phyloP scores from a whole-genome alignment of 2,888 invertebrate species.

The Lumbricus terrestris region DNA sequence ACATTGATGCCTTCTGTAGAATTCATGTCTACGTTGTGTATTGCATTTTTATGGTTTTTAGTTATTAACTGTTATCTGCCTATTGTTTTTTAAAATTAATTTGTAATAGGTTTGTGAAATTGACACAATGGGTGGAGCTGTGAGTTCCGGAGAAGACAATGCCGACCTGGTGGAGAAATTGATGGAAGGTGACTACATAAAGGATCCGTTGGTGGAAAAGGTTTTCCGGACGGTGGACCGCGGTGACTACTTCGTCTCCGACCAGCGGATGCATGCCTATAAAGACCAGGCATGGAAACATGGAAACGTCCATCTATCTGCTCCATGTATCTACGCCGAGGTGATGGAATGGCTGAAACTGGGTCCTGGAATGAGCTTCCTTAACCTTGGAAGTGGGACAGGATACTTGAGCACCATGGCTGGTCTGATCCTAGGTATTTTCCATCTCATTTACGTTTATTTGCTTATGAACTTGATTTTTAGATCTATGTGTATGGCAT shows the following conservation, averaged over 20 bases:
- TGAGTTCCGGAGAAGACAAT: slow-evolving; percentile 78
- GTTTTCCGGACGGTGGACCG: slow-evolving; percentile 82
- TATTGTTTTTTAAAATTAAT: neutral
- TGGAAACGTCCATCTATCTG: slow-evolving; percentile 80
- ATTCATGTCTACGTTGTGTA: no score
- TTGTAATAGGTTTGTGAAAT: neutral
- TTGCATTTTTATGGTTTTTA: no score
- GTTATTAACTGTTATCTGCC: neutral
- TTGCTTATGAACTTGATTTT: neutral
- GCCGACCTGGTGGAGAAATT: slow-evolving; percentile 82
- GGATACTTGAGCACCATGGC: slow-evolving; percentile 86
- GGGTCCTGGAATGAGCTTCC: slow-evolving; percentile 74
- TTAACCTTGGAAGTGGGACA: slow-evolving; percentile 88
- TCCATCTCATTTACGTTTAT: neutral
- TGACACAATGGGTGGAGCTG: slow-evolving; percentile 69
- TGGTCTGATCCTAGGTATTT: slow-evolving; percentile 65
- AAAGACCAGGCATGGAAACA: slow-evolving; percentile 79
- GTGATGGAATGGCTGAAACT: slow-evolving; percentile 77
- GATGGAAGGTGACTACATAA: slow-evolving; percentile 72
- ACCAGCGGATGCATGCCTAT: slow-evolving; percentile 53
- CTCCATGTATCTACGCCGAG: slow-evolving; percentile 85
- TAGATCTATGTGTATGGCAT: neutral
- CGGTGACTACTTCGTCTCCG: slow-evolving; percentile 71
- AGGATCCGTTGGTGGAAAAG: slow-evolving; percentile 70
- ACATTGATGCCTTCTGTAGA: neutral